Percentiles rank a stretch among this genome's conserved stretches.
Evolutionary conservation across 2,888 invertebrate species (phyloP).

Genomic region (Epinotia nisella): DNA sequence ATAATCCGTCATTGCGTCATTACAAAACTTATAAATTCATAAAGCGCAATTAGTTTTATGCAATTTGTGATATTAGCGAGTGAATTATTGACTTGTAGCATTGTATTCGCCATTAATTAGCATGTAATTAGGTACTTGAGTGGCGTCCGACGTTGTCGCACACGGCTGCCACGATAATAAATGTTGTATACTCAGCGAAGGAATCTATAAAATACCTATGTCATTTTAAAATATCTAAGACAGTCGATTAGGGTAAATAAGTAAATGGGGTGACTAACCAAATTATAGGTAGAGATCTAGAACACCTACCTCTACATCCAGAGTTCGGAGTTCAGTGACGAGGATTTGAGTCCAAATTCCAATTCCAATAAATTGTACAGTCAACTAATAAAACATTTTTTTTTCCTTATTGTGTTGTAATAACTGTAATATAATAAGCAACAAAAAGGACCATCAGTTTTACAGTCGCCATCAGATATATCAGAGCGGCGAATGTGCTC

Average conservation of each 20-base stretch:
- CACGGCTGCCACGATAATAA: constrained; percentile 12
- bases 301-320: too few species aligned
- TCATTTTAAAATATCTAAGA: neutral
- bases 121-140: constrained; percentile 22
- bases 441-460: too few species aligned
- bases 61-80: neutral
- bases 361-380: too few species aligned
- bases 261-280: too few species aligned
- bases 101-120: constrained; percentile 19
- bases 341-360: neutral
- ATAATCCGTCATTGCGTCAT: neutral
- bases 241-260: neutral
- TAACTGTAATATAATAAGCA: too few species aligned
- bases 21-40: neutral
- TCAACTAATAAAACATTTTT: too few species aligned
- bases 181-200: constrained; percentile 1
- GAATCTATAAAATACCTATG: neutral
- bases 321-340: too few species aligned
- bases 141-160: constrained; percentile 5
- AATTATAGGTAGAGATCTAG: too few species aligned
- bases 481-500: too few species aligned
- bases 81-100: constrained; percentile 12
- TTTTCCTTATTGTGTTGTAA: too few species aligned
- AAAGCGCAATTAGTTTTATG: neutral
- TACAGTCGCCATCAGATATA: too few species aligned